Evolutionary conservation across 1,140 invertebrate species (phyloP), one percentile per base, ranked within the genome.

Genomic region (Penaeus chinensis): DNA sequence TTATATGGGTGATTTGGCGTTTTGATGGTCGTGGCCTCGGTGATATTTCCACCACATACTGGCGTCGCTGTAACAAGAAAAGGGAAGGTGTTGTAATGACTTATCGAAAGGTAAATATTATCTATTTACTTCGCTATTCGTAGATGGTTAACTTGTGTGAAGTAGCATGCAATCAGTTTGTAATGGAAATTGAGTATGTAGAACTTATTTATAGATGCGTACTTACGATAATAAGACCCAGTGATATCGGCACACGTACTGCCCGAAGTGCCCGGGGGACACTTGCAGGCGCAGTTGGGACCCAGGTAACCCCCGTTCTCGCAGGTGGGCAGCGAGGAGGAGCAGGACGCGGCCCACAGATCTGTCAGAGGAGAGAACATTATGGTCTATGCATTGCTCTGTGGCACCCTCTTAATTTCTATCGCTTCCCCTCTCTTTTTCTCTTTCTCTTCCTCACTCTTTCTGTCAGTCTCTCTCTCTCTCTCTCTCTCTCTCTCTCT

Each of bases 11-110:
- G 47, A 27, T 82, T 82, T 16, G 80, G 80, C n/a, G 80, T 82
- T 61, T 65, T 82, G n/a, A 82, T 13, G 27, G 80, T 60, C 22
- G 61, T 63, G 2, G 61, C 60, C 20, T 47, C 10, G 11, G 80
- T 82, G 18, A 82, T 60, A n/a, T 82, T 82, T 1, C 80, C 80
- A n/a, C 80, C 80, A 65, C 80, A 82, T 27, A 62, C 16, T 65
- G 80, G n/a, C n/a, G 20, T 10, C 18, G 80, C 80, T 82, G 61
- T 20, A 61, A 3, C 8, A 66, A 24, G 37, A 42, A 42, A 37
- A 42, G 37, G 37, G 7, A 42, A 42, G 32, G 32, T 32, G 32
- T 42, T 5, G 37, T 5, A 42, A 42, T 2, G 37, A 42, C 37
- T 1, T 32, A 32, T 42, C 37, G 37, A 42, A 42, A 42, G 37